Evolutionary conservation across 2,113 vertebrate species (phyloP).

Genomic region (Gnathonemus echidnorhynchus): DNA sequence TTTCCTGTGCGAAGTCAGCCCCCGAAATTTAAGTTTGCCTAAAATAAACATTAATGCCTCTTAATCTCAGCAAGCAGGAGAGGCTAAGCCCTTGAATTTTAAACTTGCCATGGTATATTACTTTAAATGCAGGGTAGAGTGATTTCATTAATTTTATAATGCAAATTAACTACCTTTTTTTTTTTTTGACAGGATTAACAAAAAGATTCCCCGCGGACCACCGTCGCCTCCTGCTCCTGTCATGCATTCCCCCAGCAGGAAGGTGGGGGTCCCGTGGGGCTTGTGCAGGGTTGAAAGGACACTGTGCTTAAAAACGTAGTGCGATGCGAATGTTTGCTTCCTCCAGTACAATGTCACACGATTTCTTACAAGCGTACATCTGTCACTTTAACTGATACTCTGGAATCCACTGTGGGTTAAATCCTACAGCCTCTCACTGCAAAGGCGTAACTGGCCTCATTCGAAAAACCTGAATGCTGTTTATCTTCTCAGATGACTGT

Average conservation of each 20-base stretch:
- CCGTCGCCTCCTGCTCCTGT: conserved; percentile 96
- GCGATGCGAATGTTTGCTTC: background rate
- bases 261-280: conserved; percentile 46
- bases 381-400: background rate
- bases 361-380: background rate
- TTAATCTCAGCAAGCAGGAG: background rate
- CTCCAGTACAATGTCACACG: background rate
- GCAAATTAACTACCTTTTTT: background rate
- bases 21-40: background rate
- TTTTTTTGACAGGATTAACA: conserved; percentile 79
- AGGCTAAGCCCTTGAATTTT: background rate
- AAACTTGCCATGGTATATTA: background rate
- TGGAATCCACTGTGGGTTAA: background rate
- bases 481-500: conserved; percentile 85
- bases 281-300: background rate
- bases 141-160: background rate
- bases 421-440: background rate
- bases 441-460: background rate
- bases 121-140: background rate
- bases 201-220: conserved; percentile 58
- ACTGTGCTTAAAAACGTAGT: background rate
- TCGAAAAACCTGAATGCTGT: background rate
- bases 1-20: background rate
- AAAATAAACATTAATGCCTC: background rate
- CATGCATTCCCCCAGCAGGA: conserved; percentile 97